Conservation (phyloP, 2,113 vertebrate genomes). For the Lophotis ruficrista region DNA sequence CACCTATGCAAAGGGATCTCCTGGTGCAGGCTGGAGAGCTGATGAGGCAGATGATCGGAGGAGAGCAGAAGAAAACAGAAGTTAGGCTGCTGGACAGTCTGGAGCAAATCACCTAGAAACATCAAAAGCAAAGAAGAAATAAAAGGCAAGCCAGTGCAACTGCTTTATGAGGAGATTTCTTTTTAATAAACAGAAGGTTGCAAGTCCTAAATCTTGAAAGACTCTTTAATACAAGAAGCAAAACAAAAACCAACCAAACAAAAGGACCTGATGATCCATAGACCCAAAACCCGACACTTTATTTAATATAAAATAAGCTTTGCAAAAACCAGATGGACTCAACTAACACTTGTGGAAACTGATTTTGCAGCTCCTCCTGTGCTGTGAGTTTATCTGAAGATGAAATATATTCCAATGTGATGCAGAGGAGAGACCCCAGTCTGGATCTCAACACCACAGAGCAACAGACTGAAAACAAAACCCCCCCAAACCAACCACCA, state of each 20-base stretch:
- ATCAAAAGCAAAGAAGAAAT: not conserved
- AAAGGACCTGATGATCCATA: too few species aligned
- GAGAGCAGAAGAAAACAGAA: not conserved
- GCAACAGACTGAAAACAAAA: not conserved
- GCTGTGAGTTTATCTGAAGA: not conserved
- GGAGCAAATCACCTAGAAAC: not conserved
- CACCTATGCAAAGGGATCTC: not conserved
- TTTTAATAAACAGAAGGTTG: not conserved
- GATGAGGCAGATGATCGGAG: not conserved
- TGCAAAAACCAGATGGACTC: not conserved
- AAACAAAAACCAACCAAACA: not conserved
- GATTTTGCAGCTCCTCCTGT: not conserved
- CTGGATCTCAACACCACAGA: not conserved
- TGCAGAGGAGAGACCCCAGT: not conserved
- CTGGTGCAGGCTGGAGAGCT: not conserved
- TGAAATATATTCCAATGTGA: rapidly evolving
- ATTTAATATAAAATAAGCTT: not conserved
- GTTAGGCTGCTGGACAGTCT: not conserved
- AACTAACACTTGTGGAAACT: not conserved
- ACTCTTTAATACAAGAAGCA: not conserved
- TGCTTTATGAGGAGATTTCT: not conserved
- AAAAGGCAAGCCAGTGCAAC: not conserved
- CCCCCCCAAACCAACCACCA: too few species aligned
- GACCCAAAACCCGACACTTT: not conserved
- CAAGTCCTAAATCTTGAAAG: not conserved